A percentile compares a stretch with the other conserved stretches of the same genome.
Conservation (phyloP, 2,797 vertebrate species). For the Hirundo rustica region DNA sequence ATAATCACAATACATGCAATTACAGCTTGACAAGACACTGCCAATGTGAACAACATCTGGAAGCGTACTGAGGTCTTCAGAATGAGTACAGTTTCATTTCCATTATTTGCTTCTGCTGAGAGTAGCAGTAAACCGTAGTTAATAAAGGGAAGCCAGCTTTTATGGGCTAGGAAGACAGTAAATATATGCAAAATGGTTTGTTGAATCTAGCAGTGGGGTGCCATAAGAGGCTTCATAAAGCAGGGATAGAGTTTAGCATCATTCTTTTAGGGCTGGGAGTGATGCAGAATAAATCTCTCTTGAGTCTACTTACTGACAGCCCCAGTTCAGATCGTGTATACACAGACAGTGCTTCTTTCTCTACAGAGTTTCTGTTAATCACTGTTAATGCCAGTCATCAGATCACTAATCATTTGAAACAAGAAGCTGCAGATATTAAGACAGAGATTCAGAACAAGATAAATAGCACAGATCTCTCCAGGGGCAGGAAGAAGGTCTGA, state of each 20-base stretch:
- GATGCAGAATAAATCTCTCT: slow-evolving; percentile 51
- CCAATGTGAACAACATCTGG: slow-evolving; percentile 27
- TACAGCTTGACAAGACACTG: slow-evolving; percentile 19
- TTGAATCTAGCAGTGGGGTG: slow-evolving; percentile 68
- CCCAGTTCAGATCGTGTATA: not conserved
- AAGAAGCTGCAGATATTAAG: slow-evolving; percentile 52
- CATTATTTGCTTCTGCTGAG: slow-evolving; percentile 50
- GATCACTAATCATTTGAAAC: slow-evolving; percentile 54
- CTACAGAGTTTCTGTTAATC: slow-evolving; percentile 42
- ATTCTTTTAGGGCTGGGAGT: slow-evolving; percentile 39
- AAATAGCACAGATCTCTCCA: slow-evolving; percentile 34
- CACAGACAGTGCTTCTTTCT: not conserved
- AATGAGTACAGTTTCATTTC: slow-evolving; percentile 45
- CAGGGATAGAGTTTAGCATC: slow-evolving; percentile 43
- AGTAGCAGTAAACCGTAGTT: slow-evolving; percentile 61
- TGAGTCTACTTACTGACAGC: slow-evolving; percentile 3
- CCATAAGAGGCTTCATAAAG: slow-evolving; percentile 65
- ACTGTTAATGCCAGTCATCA: slow-evolving; percentile 41
- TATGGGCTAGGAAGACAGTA: slow-evolving; percentile 59
- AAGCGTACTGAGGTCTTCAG: not conserved
- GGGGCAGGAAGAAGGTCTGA: not conserved
- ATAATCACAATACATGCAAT: slow-evolving; percentile 11
- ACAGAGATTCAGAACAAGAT: slow-evolving; percentile 21
- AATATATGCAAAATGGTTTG: slow-evolving; percentile 71
- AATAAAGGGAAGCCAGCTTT: slow-evolving; percentile 68